A percentile compares a stretch with the other conserved stretches of the same genome.
phyloP scores from a whole-genome alignment of 1,140 invertebrate species.

The Ridgeia piscesae region DNA sequence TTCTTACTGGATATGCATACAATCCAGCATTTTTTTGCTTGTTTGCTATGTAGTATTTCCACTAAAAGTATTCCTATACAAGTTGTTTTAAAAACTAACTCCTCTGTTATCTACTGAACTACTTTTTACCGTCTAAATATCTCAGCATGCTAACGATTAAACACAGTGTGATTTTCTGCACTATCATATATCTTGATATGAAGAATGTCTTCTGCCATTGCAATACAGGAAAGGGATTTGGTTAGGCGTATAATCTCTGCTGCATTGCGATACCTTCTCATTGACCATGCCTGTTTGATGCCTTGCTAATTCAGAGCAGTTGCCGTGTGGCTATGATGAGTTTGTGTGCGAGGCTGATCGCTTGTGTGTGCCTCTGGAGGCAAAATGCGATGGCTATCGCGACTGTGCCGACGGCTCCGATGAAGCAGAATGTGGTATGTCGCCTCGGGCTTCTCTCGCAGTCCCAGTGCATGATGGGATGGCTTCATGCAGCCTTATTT shows the following conservation, averaged over 20 bases:
- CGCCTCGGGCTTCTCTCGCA: neutral
- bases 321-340: neutral
- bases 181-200: neutral
- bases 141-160: no score
- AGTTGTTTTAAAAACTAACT: neutral
- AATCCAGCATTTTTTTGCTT: neutral
- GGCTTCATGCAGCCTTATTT: neutral
- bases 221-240: neutral
- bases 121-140: no score
- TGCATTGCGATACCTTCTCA: neutral
- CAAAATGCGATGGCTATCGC: conserved; percentile 72
- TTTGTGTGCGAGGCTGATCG: neutral
- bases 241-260: neutral
- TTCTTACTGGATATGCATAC: neutral
- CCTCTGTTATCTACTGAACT: neutral
- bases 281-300: neutral
- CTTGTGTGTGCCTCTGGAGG: neutral
- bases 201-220: neutral
- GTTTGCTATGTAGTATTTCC: neutral
- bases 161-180: neutral
- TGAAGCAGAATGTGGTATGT: conserved; percentile 85
- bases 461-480: neutral
- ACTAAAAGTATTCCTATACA: neutral
- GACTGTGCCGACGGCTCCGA: conserved; percentile 88
- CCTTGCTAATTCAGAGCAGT: neutral